A percentile compares a stretch with the other conserved stretches of the same genome.
Evolutionary conservation across 2,888 invertebrate species (phyloP).

Genomic region (Phengaris arion): DNA sequence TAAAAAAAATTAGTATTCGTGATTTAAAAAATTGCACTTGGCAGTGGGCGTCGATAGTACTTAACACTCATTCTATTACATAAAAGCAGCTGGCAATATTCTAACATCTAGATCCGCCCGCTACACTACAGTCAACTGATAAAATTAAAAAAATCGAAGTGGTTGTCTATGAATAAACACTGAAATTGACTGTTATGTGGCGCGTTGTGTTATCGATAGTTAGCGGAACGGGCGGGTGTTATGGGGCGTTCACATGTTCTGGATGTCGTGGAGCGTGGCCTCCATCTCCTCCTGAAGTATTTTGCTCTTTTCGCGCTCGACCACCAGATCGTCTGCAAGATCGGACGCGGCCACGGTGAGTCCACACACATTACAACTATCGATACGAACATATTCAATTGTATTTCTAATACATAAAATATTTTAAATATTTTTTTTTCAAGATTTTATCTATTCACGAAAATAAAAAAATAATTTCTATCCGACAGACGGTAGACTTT

Average conservation of each 20-base stretch:
- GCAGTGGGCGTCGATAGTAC: slow-evolving; percentile 67
- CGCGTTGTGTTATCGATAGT: slow-evolving; percentile 42
- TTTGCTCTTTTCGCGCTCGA: slow-evolving; percentile 97
- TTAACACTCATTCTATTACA: slow-evolving; percentile 70
- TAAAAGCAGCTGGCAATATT: slow-evolving; percentile 77
- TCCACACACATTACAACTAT: slow-evolving; percentile 64
- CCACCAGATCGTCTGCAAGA: slow-evolving; percentile 95
- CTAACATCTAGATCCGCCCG: slow-evolving; percentile 68
- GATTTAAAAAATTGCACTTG: slow-evolving; percentile 72
- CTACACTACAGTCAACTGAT: slow-evolving; percentile 46
- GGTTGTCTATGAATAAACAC: slow-evolving; percentile 30
- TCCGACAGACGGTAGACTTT: too few species aligned
- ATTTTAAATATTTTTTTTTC: slow-evolving; percentile 12
- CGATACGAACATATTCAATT: slow-evolving; percentile 43
- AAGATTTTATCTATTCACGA: neutral
- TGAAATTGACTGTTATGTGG: slow-evolving; percentile 28
- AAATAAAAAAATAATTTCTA: neutral
- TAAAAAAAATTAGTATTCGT: slow-evolving; percentile 61
- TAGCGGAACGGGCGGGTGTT: slow-evolving; percentile 47
- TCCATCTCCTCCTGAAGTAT: slow-evolving; percentile 99
- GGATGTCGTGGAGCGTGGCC: slow-evolving; percentile 98
- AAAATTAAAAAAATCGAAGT: slow-evolving; percentile 38
- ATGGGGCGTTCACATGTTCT: slow-evolving; percentile 92
- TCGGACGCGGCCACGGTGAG: slow-evolving; percentile 71
- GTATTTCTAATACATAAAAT: neutral